A percentile compares a stretch with the other conserved stretches of the same genome.
These are phyloP conservation scores for Mesitornis unicolor DNA, from an alignment of 2,113 vertebrate species.

Conservation along the genomic window DNA sequence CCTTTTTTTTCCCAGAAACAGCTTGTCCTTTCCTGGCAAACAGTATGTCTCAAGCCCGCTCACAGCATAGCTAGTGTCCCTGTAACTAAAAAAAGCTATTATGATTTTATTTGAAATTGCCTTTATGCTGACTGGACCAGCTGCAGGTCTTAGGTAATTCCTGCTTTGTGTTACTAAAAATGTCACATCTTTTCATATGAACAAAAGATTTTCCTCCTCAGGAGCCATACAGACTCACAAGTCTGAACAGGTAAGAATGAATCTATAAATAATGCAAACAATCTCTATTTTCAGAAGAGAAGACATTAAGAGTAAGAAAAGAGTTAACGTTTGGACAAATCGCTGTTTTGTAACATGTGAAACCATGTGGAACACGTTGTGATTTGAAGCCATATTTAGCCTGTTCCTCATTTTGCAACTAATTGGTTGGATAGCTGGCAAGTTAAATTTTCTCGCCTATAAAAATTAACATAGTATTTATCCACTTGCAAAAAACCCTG, in stretches of 20 bases:
- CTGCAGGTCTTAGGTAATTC: neutral
- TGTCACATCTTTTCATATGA: neutral
- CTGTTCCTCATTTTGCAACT: neutral
- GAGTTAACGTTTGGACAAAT: neutral
- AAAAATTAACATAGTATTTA: neutral
- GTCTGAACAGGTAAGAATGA: neutral
- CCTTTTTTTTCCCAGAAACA: neutral
- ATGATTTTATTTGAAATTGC: neutral
- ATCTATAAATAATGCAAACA: neutral
- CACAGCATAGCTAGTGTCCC: neutral
- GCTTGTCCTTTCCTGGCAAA: neutral
- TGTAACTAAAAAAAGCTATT: neutral
- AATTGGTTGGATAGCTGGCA: neutral
- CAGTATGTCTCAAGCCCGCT: neutral
- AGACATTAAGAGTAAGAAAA: no score
- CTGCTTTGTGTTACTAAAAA: neutral
- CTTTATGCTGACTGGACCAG: neutral
- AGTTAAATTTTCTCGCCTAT: neutral
- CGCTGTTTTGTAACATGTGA: neutral
- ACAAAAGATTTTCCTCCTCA: neutral
- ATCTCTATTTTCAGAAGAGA: neutral
- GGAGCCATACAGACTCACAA: neutral
- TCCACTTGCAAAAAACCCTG: neutral
- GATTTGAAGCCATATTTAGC: neutral
- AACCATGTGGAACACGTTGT: neutral